Base-by-base conservation (phyloP, 2,797 vertebrate species). In the Hozukius guyotensis region DNA sequence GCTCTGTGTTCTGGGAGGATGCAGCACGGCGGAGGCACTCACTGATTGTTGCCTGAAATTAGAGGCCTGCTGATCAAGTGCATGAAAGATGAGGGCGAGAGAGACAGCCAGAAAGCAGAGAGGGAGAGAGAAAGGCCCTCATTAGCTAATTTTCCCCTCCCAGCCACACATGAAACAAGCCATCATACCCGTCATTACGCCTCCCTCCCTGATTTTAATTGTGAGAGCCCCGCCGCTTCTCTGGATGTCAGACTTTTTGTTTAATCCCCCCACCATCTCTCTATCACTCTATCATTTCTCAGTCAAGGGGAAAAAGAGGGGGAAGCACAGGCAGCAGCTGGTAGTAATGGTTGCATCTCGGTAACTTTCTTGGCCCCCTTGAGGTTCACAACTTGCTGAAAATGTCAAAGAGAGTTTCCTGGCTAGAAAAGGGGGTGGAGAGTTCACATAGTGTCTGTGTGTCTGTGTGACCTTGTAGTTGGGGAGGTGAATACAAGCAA, bases 11-110 rank as follows among this genome's bases (percentile, higher is more conserved):
- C 36, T 46, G 65, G 74, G 69, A 75, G 72, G 85, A 76, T 67
- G 75, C 83, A 55, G 77, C 32, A 0, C 31, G 20, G 69, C 8
- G 18, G 73, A 77, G 72, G 68, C 55, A 0, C 69, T 59, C 67
- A 1, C 74, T 86, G 90, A 86, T 84, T 85, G 83, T 90, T 81
- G 80, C 69, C 68, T 82, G 84, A 86, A 90, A 88, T 88, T 76
- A 77, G 62, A 52, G 65, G 24, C 82, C 84, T 55, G 80, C 83
- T 86, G 90, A 89, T 87, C 36, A 53, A 73, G 61, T 60, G 72
- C 59, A 67, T 4, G 1, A 62, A 63, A 53, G 34, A 72, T 24
- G 67, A 61, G 6, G 11, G 66, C 20, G 68, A 55, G 34, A 25
- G 66, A 25, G 66, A 52, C 32, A 34, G 62, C 53, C 29, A 22